Percentiles rank a stretch among this genome's conserved stretches.
phyloP scores from a whole-genome alignment of 2,797 vertebrate species.

The Halcyon badia region DNA sequence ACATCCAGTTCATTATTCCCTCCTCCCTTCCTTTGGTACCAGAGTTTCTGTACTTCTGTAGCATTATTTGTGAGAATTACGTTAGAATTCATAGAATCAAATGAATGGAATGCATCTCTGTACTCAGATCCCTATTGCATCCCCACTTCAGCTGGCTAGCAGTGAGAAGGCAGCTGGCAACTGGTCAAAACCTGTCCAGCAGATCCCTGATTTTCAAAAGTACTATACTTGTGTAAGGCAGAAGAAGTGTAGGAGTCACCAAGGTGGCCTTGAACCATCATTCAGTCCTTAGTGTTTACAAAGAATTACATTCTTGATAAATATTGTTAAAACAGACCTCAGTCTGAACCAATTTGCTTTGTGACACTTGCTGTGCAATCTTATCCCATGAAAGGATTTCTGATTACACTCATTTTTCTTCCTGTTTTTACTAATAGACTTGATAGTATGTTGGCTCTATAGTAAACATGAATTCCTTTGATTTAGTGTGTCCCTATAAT shows the following conservation, averaged over 20 bases:
- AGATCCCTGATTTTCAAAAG: not conserved
- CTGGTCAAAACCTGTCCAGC: not conserved
- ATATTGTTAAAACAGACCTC: not conserved
- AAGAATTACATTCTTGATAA: not conserved
- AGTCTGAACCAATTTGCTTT: not conserved
- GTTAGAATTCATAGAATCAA: not conserved
- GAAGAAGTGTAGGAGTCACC: not conserved
- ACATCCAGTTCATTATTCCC: not conserved
- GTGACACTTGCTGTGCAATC: not conserved
- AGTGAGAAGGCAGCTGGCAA: not conserved
- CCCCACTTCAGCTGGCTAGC: not conserved
- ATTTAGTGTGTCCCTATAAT: not conserved
- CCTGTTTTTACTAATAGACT: not conserved
- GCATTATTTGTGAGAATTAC: not conserved
- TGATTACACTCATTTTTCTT: not conserved
- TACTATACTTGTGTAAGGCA: not conserved
- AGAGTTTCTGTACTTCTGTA: not conserved
- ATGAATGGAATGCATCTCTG: not conserved
- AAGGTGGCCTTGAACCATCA: not conserved
- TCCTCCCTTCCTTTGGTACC: not conserved
- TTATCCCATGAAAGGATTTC: not conserved
- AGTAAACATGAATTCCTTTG: not conserved
- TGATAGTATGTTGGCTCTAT: not conserved
- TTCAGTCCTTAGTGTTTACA: not conserved
- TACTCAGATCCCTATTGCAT: not conserved